Percentiles rank a stretch among this genome's conserved stretches.
Conservation (phyloP, 2,113 vertebrate genomes). For the Eira barbara region DNA sequence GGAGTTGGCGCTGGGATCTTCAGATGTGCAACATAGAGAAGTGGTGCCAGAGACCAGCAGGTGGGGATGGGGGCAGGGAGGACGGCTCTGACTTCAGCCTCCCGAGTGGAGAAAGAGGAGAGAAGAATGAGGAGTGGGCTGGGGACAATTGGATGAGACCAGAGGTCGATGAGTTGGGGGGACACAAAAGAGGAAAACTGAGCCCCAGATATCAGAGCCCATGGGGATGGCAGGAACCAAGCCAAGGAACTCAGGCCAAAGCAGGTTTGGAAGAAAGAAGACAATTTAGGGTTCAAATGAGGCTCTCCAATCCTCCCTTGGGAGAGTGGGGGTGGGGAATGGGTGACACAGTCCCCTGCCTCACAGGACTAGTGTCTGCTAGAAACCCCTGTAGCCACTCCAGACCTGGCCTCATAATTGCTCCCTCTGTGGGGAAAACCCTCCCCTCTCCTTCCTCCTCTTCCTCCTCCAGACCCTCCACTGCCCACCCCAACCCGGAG, state of each 20-base stretch:
- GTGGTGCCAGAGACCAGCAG: neutral
- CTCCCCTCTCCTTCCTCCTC: neutral
- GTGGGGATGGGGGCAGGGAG: neutral
- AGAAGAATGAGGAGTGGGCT: fast-evolving
- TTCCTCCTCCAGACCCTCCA: constrained; percentile 80
- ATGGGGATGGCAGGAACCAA: neutral
- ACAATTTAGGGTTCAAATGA: neutral
- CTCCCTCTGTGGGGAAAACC: neutral
- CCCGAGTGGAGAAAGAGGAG: neutral
- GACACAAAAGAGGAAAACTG: neutral
- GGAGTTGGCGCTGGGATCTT: neutral
- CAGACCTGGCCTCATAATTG: neutral
- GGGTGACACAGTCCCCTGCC: neutral
- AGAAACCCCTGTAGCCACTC: neutral
- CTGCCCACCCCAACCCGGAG: neutral
- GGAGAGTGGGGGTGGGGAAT: neutral
- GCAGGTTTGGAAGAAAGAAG: neutral
- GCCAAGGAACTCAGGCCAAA: neutral
- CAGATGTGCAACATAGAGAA: neutral
- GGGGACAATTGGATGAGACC: neutral
- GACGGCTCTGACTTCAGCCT: neutral
- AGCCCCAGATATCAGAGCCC: neutral
- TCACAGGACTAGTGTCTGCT: neutral
- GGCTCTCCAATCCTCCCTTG: neutral
- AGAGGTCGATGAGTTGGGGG: neutral